Conservation (phyloP, 2,113 vertebrate genomes). For the Rhinogobius similis region DNA sequence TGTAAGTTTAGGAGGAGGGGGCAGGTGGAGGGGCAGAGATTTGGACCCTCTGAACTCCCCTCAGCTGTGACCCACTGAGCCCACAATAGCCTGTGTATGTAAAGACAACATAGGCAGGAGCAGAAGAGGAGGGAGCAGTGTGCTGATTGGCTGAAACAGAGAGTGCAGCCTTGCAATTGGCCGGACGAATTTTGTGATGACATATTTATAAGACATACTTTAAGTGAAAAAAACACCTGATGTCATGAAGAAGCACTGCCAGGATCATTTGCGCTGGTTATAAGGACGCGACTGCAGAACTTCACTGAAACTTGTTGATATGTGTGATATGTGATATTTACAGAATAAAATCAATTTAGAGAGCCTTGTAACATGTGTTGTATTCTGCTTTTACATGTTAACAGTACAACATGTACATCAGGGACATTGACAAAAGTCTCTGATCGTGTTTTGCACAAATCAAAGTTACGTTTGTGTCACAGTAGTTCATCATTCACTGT, state of each 20-base stretch:
- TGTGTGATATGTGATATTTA: background rate
- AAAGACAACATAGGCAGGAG: conserved; percentile 52
- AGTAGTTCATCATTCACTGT: background rate
- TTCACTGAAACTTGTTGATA: background rate
- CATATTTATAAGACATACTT: conserved; percentile 15
- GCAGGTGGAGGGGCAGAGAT: conserved; percentile 31
- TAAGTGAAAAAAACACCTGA: background rate
- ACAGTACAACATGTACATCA: background rate
- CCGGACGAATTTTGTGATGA: conserved; percentile 1
- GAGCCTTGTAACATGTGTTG: background rate
- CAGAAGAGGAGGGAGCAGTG: conserved; percentile 10
- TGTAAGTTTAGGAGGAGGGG: conserved; percentile 24
- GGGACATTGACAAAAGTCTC: too few species aligned
- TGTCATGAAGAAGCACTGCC: background rate
- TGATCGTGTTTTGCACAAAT: background rate
- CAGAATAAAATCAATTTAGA: background rate
- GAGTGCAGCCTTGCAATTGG: conserved; percentile 7
- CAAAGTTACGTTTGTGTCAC: background rate
- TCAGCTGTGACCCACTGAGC: conserved; percentile 55
- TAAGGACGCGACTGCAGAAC: background rate
- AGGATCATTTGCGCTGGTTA: background rate
- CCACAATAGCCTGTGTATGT: conserved; percentile 57
- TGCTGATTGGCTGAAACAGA: conserved; percentile 16
- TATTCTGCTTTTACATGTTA: background rate
- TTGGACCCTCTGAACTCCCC: conserved; percentile 65